Percentiles rank a stretch among this genome's conserved stretches.
Conservation (phyloP, 2,113 vertebrate species). For the Procavia capensis region DNA sequence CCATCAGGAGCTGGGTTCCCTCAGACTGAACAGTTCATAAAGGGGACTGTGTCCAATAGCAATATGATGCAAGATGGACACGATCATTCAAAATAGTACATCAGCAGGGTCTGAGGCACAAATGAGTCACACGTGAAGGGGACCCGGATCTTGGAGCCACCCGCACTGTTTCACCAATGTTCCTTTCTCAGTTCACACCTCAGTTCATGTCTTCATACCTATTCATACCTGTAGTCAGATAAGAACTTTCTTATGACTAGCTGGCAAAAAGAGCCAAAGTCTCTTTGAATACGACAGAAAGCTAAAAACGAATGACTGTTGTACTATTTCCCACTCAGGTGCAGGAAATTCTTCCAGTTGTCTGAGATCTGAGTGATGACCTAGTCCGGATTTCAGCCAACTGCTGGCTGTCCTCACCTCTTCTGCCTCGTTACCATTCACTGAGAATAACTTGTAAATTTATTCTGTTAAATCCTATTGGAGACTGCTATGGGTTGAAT, state of each 20-base stretch:
- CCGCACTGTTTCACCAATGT: not conserved
- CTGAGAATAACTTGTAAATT: not conserved
- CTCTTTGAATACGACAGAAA: not conserved
- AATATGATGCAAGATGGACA: not conserved
- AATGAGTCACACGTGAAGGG: not conserved
- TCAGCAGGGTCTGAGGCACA: not conserved
- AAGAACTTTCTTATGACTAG: not conserved
- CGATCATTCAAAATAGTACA: not conserved
- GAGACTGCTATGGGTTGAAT: not conserved
- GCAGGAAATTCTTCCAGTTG: not conserved
- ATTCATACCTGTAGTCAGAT: not conserved
- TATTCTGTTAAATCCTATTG: not conserved
- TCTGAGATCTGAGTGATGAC: not conserved
- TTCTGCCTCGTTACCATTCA: not conserved
- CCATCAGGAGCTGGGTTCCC: not conserved
- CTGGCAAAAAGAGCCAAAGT: not conserved
- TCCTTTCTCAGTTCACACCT: not conserved
- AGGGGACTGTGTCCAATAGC: not conserved
- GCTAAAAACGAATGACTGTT: not conserved
- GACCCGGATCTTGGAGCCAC: not conserved
- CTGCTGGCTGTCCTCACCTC: not conserved
- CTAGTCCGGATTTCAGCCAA: not conserved
- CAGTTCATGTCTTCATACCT: no score
- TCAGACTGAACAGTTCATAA: not conserved
- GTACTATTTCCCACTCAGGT: not conserved